A percentile compares a stretch with the other conserved stretches of the same genome.
phyloP scores from a whole-genome alignment of 2,888 invertebrate genomes.

The Trissolcus japonicus region DNA sequence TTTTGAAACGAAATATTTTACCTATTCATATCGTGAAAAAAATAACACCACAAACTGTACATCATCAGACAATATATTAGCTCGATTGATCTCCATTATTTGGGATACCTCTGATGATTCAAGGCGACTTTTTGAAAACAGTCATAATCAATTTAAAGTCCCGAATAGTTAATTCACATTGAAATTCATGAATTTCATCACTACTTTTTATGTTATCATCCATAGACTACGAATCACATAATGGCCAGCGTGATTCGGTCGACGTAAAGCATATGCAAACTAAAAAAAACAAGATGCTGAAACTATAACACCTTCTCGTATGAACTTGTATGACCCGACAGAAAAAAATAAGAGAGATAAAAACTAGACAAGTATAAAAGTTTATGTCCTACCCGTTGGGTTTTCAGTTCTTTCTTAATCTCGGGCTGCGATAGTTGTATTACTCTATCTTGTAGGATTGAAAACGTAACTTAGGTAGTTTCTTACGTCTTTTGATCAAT shows the following conservation, averaged over 20 bases:
- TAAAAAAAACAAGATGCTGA: conserved; percentile 2
- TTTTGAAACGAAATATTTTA: no score
- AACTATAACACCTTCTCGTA: conserved; percentile 19
- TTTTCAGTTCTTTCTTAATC: conserved; percentile 4
- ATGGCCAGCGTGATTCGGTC: background rate
- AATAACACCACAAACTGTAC: background rate
- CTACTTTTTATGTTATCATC: conserved; percentile 7
- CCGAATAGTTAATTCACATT: conserved; percentile 6
- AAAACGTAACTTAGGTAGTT: background rate
- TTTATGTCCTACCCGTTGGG: background rate
- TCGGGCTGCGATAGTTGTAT: background rate
- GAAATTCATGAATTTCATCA: conserved; percentile 20
- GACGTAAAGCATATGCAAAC: conserved; percentile 4
- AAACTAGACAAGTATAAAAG: conserved; percentile 15
- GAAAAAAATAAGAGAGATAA: conserved; percentile 4
- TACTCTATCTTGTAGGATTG: background rate
- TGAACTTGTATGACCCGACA: background rate
- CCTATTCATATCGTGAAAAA: no score
- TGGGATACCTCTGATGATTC: background rate
- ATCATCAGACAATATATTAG: background rate
- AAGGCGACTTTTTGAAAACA: conserved; percentile 6
- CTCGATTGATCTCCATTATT: background rate
- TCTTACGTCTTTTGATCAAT: background rate
- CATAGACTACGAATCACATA: background rate
- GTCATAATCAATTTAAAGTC: background rate